Percentiles rank a stretch among this genome's conserved stretches.
These are phyloP conservation scores for Drosophila limbata DNA, from an alignment of 2,888 invertebrate genomes.

Conservation along the genomic window DNA sequence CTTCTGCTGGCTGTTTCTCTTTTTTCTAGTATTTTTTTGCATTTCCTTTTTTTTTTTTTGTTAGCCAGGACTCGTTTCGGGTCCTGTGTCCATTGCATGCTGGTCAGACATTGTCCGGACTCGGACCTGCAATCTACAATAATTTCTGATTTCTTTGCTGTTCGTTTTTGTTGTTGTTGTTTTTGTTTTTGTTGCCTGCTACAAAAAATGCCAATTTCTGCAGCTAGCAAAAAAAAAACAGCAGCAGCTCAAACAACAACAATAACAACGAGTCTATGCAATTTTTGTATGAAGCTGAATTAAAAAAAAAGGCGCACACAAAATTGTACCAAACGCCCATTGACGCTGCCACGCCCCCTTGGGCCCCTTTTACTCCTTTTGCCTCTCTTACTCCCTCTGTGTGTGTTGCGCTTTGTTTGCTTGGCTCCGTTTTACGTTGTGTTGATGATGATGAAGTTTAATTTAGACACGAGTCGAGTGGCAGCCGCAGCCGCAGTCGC, in stretches of 20 bases:
- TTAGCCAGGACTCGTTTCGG: slow-evolving; percentile 22
- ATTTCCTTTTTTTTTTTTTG: slow-evolving; percentile 3
- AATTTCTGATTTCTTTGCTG: slow-evolving; percentile 78
- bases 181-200: slow-evolving; percentile 28
- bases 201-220: slow-evolving; percentile 76
- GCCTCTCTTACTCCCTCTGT: background rate
- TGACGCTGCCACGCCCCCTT: slow-evolving; percentile 43
- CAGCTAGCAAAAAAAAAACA: slow-evolving; percentile 46
- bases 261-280: slow-evolving; percentile 61
- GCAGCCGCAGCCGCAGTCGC: slow-evolving; percentile 32
- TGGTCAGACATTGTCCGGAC: slow-evolving; percentile 63
- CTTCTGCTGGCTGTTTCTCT: slow-evolving; percentile 6
- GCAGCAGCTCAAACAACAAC: slow-evolving; percentile 16
- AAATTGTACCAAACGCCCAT: slow-evolving; percentile 51
- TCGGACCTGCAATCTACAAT: slow-evolving; percentile 75
- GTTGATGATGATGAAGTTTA: slow-evolving; percentile 78
- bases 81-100: slow-evolving; percentile 62
- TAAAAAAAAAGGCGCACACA: slow-evolving; percentile 8
- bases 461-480: slow-evolving; percentile 77
- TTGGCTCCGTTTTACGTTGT: slow-evolving; percentile 58
- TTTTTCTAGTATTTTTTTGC: slow-evolving; percentile 22
- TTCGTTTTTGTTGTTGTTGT: slow-evolving; percentile 51
- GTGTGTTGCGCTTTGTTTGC: slow-evolving; percentile 61
- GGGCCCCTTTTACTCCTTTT: background rate
- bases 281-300: slow-evolving; percentile 59